Percentiles rank a stretch among this genome's conserved stretches.
Evolutionary conservation across 1,140 invertebrate species (phyloP).

Genomic region (Bradysia coprophila): DNA sequence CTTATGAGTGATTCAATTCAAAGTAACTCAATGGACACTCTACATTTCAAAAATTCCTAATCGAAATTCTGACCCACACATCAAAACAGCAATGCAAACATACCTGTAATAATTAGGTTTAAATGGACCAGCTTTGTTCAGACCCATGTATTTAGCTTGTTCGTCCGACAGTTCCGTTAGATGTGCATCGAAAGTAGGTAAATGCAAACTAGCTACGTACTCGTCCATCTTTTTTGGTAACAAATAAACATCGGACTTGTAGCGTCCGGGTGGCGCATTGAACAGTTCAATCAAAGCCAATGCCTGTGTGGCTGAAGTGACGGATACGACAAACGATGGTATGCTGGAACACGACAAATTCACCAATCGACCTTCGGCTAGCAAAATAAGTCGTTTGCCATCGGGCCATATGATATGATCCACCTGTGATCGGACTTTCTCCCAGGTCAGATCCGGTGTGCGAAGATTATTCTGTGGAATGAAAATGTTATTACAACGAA

Average conservation of each 20-base stretch:
- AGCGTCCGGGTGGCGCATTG: slow-evolving; percentile 83
- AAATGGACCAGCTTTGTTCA: slow-evolving; percentile 94
- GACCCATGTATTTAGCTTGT: slow-evolving; percentile 93
- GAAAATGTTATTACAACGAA: slow-evolving; percentile 13
- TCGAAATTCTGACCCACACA: too few species aligned
- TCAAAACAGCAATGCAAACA: too few species aligned
- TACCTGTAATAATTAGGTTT: slow-evolving; percentile 97
- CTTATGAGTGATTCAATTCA: too few species aligned
- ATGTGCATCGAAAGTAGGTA: slow-evolving; percentile 93
- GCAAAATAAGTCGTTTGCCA: slow-evolving; percentile 76
- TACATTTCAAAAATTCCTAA: too few species aligned
- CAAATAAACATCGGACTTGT: slow-evolving; percentile 94
- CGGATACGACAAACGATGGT: slow-evolving; percentile 93
- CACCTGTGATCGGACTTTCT: slow-evolving; percentile 91
- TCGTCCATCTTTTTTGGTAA: slow-evolving; percentile 88
- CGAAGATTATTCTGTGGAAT: slow-evolving; percentile 84
- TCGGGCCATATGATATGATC: slow-evolving; percentile 95
- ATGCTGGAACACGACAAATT: slow-evolving; percentile 94
- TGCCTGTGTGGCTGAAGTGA: slow-evolving; percentile 87
- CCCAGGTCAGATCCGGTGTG: slow-evolving; percentile 90
- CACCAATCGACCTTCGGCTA: slow-evolving; percentile 88
- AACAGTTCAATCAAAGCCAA: slow-evolving; percentile 91
- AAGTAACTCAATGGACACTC: too few species aligned
- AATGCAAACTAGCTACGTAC: slow-evolving; percentile 42
- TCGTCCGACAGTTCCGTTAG: slow-evolving; percentile 91